Evolutionary conservation across 2,113 vertebrate genomes (phyloP).

Genomic region (Catharus minimus): DNA sequence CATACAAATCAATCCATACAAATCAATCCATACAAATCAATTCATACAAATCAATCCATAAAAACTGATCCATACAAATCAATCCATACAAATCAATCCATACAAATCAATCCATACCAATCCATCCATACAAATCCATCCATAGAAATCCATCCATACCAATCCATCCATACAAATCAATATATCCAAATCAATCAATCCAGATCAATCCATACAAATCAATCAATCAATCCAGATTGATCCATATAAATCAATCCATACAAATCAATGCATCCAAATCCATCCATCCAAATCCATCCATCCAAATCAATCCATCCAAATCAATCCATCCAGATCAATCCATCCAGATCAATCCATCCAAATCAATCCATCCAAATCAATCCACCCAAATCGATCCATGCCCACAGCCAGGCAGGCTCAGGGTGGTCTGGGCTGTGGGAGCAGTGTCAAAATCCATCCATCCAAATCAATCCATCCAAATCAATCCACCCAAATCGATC

Average conservation of each 20-base stretch:
- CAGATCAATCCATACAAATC: neutral
- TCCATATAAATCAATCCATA: neutral
- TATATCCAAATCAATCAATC: neutral
- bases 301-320: neutral
- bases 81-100: accelerated
- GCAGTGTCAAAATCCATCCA: neutral
- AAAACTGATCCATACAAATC: neutral
- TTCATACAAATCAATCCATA: neutral
- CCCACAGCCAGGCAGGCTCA: neutral
- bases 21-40: neutral
- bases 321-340: accelerated
- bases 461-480: neutral
- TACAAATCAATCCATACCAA: too few relatives aligned
- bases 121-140: neutral
- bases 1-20: too few relatives aligned
- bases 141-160: neutral
- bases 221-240: accelerated
- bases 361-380: neutral
- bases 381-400: neutral
- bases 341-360: too few relatives aligned
- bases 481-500: accelerated
- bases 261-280: neutral
- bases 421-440: neutral
- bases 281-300: accelerated
- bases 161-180: accelerated